phyloP scores from a whole-genome alignment of 2,797 vertebrate species.

The Pseudochaenichthys georgianus region DNA sequence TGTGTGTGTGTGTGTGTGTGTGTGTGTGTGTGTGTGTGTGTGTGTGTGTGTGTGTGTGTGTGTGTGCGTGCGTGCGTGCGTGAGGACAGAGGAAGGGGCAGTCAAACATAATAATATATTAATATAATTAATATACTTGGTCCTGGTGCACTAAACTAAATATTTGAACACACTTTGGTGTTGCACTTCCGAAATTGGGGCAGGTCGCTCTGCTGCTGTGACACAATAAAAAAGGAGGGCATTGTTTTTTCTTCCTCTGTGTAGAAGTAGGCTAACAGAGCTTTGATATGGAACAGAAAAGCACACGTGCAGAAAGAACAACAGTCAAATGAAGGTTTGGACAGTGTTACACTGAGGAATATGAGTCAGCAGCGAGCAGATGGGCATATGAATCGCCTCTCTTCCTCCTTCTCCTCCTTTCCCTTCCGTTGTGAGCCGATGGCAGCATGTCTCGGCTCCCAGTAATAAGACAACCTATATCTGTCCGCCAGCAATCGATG shows the following conservation, averaged over 20 bases:
- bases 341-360: conserved; percentile 38
- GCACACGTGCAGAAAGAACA: conserved; percentile 14
- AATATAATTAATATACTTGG: conserved; percentile 24
- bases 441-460: conserved; percentile 29
- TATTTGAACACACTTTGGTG: conserved; percentile 48
- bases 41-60: too few relatives aligned
- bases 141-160: conserved; percentile 51
- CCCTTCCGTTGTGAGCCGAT: conserved; percentile 16
- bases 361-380: conserved; percentile 63
- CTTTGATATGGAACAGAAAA: conserved; percentile 30
- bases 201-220: conserved; percentile 58
- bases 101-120: conserved; percentile 15
- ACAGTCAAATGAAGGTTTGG: conserved; percentile 29
- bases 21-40: too few relatives aligned
- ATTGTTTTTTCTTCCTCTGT: conserved; percentile 35
- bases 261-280: conserved; percentile 43
- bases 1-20: too few relatives aligned
- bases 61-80: too few relatives aligned
- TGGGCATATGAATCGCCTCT: conserved; percentile 49
- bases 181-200: conserved; percentile 64
- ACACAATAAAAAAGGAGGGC: conserved; percentile 72
- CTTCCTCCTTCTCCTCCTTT: conserved; percentile 19
- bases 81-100: conserved; percentile 12
- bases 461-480: conserved; percentile 61
- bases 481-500: conserved; percentile 51